phyloP scores from a whole-genome alignment of 2,797 vertebrate species.

The Meriones psammophilus region DNA sequence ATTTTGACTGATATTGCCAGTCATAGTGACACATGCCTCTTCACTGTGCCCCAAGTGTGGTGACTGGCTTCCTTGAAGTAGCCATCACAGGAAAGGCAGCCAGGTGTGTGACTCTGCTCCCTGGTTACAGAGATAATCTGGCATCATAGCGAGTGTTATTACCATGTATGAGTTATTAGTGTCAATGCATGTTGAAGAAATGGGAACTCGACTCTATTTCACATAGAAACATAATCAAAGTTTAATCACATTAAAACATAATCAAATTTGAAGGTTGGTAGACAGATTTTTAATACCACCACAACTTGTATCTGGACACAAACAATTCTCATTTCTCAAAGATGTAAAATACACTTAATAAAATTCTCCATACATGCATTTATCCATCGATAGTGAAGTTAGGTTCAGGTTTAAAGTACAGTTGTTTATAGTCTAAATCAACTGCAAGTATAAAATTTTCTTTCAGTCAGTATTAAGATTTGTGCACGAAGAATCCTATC shows the following conservation, averaged over 20 bases:
- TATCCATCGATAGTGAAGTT: not conserved
- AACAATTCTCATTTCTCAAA: not conserved
- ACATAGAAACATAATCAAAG: not conserved
- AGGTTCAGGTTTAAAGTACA: not conserved
- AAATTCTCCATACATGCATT: not conserved
- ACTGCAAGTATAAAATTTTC: not conserved
- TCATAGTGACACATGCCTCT: not conserved
- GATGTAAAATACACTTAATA: not conserved
- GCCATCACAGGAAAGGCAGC: not conserved
- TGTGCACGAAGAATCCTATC: not conserved
- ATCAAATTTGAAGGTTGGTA: not conserved
- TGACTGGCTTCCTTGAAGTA: not conserved
- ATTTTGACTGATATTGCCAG: not conserved
- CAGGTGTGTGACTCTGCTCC: not conserved
- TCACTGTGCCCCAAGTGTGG: not conserved
- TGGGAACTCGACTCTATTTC: not conserved
- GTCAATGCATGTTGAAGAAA: not conserved
- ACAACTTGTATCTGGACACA: not conserved
- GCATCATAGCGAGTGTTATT: not conserved
- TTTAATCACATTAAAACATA: not conserved
- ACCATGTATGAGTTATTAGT: not conserved
- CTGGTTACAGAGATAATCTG: not conserved
- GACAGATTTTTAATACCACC: not conserved
- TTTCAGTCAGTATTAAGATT: conserved; percentile 8
- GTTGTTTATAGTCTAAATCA: not conserved